Evolutionary conservation across 2,888 invertebrate species (phyloP), one percentile per base, ranked within the genome.

Genomic region (Orgyia antiqua): DNA sequence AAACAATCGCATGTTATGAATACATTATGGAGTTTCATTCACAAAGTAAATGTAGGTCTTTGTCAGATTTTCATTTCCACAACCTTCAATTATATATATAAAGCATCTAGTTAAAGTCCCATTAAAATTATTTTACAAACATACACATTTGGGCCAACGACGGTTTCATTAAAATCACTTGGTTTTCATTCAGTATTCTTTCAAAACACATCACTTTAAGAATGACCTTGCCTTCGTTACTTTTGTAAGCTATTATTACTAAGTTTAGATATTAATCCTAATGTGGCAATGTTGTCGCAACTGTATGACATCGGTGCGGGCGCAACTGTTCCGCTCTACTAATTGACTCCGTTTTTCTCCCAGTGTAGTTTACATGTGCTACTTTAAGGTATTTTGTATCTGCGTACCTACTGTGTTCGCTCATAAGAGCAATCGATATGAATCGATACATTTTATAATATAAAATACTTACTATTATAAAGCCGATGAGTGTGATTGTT

Each of bases 201-300:
- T 44, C 57, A 51, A 57, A 54, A 50, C 31, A 25, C 26, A 31
- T 8, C 33, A 42, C 45, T 47, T 46, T 57, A 58, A 53, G 38
- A 46, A 36, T 50, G 68, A 71, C 79, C 79, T 80, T 77, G 73
- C 44, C 45, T 47, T 39, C 51, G 52, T 52, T 52, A 53, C 56
- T 59, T 65, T 56, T 58, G 62, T 71, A 68, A 68, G 47, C 36
- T 49, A 32, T 61, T 59, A 61, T 66, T 68, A 71, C 73, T 64
- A 68, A 68, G 68, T 62, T 67, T 55, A 69, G 74, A 75, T 76
- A 74, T 73, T 72, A 76, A 76, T 75, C 70, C 72, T 54, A 47
- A 60, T 71, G 15, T 61, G 45, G 76, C 57, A 66, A 67, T 33
- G 31, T 33, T 68, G 61, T 59, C 45, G 68, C 50, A 66, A 68